Conservation (phyloP, 2,888 invertebrate genomes). For the Cephus rjabovi region DNA sequence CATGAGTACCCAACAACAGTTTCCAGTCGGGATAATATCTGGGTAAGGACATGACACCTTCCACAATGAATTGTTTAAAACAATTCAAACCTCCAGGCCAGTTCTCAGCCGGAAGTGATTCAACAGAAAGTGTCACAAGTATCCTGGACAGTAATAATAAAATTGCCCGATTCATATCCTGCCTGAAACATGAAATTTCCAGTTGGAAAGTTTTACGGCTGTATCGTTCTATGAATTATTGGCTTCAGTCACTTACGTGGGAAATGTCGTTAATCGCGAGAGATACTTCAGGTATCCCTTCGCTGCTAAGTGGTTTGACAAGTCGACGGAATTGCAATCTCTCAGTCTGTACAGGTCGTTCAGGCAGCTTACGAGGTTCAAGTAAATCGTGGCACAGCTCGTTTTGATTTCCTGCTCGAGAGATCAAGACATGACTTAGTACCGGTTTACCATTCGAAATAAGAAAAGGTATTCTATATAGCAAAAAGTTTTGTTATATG, state of each 20-base stretch:
- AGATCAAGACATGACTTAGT: background rate
- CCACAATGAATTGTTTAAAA: constrained; percentile 32
- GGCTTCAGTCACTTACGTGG: constrained; percentile 3
- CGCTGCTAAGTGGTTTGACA: constrained; percentile 38
- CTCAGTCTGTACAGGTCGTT: constrained; percentile 34
- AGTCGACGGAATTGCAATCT: constrained; percentile 25
- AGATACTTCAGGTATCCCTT: constrained; percentile 45
- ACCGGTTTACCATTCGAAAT: background rate
- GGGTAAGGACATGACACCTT: constrained; percentile 31
- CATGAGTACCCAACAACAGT: background rate
- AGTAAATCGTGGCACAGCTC: background rate
- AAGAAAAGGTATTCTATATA: background rate
- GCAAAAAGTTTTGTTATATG: background rate
- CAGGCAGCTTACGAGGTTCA: constrained; percentile 33
- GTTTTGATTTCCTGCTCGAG: background rate
- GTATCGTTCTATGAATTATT: background rate
- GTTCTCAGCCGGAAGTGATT: constrained; percentile 7
- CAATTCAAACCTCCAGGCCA: constrained; percentile 12
- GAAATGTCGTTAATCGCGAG: constrained; percentile 28
- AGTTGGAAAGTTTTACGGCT: background rate
- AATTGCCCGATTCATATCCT: background rate
- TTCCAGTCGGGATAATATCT: constrained; percentile 23
- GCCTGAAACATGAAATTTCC: constrained; percentile 4
- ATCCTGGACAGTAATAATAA: constrained; percentile 11
- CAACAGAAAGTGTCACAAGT: constrained; percentile 2